Conservation (phyloP, 1,140 invertebrate genomes). For the Popillia japonica region DNA sequence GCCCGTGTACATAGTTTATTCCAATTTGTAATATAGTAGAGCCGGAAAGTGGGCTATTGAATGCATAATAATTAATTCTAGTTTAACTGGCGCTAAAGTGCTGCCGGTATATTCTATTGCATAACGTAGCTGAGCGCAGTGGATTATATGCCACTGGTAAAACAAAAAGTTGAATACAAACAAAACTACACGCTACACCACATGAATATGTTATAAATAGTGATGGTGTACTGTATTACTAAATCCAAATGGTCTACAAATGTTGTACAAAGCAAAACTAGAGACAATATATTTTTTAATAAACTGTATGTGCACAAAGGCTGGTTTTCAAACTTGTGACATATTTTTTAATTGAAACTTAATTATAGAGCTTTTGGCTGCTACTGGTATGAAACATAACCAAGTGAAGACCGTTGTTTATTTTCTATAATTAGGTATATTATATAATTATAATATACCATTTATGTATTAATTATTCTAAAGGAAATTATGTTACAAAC, state of each 20-base stretch:
- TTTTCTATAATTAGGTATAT: too few relatives aligned
- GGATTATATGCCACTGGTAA: not conserved
- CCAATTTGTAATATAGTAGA: not conserved
- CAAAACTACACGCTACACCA: not conserved
- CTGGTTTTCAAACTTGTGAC: too few relatives aligned
- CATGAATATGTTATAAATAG: conserved; percentile 3
- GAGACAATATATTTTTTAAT: not conserved
- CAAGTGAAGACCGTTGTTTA: too few relatives aligned
- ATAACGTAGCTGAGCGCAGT: not conserved
- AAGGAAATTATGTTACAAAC: too few relatives aligned
- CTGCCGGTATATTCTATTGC: not conserved
- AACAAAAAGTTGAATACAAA: not conserved
- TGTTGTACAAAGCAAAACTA: not conserved
- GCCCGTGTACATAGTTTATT: not conserved
- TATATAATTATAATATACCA: too few relatives aligned
- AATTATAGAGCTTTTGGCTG: too few relatives aligned
- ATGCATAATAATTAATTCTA: not conserved
- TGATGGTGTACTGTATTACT: not conserved
- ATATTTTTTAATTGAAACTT: too few relatives aligned
- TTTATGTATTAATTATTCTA: too few relatives aligned
- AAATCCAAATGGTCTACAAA: not conserved
- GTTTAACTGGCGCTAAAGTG: not conserved
- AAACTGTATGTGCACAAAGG: not conserved
- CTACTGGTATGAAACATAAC: too few relatives aligned
- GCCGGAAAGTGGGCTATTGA: not conserved